Conservation (phyloP, 2,797 vertebrate species). For the Yasuhikotakia modesta region DNA sequence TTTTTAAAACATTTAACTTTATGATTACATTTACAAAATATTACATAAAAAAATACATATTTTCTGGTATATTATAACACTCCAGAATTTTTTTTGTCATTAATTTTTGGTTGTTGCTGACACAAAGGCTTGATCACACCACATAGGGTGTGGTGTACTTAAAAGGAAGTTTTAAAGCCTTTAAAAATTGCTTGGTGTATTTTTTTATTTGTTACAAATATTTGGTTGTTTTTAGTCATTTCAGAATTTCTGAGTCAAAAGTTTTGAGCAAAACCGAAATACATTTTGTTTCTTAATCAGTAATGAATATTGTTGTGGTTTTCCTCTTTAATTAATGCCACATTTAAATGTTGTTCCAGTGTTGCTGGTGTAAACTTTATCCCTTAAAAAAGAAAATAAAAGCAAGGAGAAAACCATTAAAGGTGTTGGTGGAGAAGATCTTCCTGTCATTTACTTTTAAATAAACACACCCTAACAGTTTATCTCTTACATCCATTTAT, state of each 20-base stretch:
- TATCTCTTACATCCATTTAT: background rate
- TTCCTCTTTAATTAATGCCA: conserved; percentile 29
- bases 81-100: background rate
- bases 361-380: conserved; percentile 11
- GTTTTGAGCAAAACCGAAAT: background rate
- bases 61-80: background rate
- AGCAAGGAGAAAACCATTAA: background rate
- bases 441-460: conserved; percentile 21
- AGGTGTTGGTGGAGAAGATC: background rate
- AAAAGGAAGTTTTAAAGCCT: background rate
- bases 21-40: background rate
- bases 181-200: conserved; percentile 4
- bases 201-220: conserved; percentile 13
- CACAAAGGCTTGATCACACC: conserved; percentile 16
- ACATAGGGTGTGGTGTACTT: conserved; percentile 30
- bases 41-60: background rate
- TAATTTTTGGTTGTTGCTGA: conserved; percentile 22
- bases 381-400: background rate
- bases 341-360: conserved; percentile 20
- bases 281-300: conserved; percentile 4
- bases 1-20: background rate
- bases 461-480: conserved; percentile 12
- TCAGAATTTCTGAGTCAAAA: background rate
- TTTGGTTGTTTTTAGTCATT: background rate
- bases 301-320: background rate